Evolutionary conservation across 1,140 invertebrate species (phyloP), one percentile per base, ranked within the genome.

Genomic region (Oncopeltus fasciatus): DNA sequence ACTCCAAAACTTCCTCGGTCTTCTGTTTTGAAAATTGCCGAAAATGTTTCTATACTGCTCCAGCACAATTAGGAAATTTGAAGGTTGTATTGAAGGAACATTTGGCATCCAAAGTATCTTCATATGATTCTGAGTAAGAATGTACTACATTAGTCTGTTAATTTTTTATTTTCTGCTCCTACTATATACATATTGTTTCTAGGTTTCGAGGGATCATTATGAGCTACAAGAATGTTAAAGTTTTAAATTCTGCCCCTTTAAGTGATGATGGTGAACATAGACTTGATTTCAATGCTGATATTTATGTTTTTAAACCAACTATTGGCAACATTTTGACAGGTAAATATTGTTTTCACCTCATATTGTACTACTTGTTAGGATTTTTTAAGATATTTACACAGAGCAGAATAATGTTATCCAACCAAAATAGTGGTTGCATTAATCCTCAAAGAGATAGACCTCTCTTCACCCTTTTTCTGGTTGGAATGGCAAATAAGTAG

Each of bases 271-370:
- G 62, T 3, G 49, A 47, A 27, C 46, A 38, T 29, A 59, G 12
- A 31, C 44, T 63, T n/a, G 29, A 51, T n/a, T 63, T 53, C 33
- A 49, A 49, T 59, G 62, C 62, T 14, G 62, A 63, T 29, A 59
- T 63, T 28, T 63, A 63, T 59, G 21, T 63, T 33, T 63, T 63
- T 44, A 59, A 59, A 33, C 62, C 62, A 18, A 21, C 28, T 8
- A 21, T 63, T 51, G 62, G 62, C 5, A 47, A 24, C 51, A n/a
- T 59, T 14, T 53, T 63, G 9, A 28, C 57, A 31, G 62, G 62
- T 63, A 59, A 51, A 49, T 47, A 38, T 38, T 5, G 14, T 38
- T 8, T 38, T 38, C 14, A 38, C 31, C 14, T 38, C 14, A 57
- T 29, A 49, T 18, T 49, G 47, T 49, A 9, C 47, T 9, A 49